Percentiles rank a stretch among this genome's conserved stretches.
These are phyloP conservation scores for Parasteatoda lunata DNA, from an alignment of 2,888 invertebrate species.

Conservation along the genomic window DNA sequence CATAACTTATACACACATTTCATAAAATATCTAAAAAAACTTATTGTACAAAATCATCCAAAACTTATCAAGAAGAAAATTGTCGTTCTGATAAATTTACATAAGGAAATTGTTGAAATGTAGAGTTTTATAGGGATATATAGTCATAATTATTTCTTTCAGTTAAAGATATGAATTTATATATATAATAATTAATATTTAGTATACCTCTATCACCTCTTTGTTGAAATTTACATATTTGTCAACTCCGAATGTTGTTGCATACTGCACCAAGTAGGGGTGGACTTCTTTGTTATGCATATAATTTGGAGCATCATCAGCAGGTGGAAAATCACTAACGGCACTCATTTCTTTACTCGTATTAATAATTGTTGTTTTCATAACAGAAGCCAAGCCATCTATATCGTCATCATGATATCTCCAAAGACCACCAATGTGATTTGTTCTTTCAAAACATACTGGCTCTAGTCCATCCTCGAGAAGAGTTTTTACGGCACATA, in stretches of 20 bases:
- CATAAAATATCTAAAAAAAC: too few species aligned
- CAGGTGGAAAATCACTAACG: conserved; percentile 75
- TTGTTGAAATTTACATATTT: background rate
- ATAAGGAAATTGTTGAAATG: too few species aligned
- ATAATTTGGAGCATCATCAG: conserved; percentile 74
- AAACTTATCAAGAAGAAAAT: too few species aligned
- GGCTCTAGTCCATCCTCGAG: conserved; percentile 73
- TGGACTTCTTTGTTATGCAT: conserved; percentile 75
- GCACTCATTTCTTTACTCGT: conserved; percentile 74
- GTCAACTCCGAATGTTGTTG: conserved; percentile 21
- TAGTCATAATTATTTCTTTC: too few species aligned
- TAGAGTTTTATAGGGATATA: too few species aligned
- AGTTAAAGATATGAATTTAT: too few species aligned
- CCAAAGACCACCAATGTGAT: conserved; percentile 74
- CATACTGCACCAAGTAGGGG: conserved; percentile 73
- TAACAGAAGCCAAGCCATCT: conserved; percentile 72
- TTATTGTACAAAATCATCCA: too few species aligned
- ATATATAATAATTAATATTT: too few species aligned
- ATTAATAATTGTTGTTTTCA: conserved; percentile 74
- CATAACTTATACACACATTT: too few species aligned
- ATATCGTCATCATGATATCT: conserved; percentile 66
- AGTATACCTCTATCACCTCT: background rate
- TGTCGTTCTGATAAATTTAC: too few species aligned
- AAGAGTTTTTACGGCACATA: conserved; percentile 74
- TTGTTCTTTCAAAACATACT: conserved; percentile 73